Conservation (phyloP, 92 coral and sea anemone genomes). For the Ricordea florida region DNA sequence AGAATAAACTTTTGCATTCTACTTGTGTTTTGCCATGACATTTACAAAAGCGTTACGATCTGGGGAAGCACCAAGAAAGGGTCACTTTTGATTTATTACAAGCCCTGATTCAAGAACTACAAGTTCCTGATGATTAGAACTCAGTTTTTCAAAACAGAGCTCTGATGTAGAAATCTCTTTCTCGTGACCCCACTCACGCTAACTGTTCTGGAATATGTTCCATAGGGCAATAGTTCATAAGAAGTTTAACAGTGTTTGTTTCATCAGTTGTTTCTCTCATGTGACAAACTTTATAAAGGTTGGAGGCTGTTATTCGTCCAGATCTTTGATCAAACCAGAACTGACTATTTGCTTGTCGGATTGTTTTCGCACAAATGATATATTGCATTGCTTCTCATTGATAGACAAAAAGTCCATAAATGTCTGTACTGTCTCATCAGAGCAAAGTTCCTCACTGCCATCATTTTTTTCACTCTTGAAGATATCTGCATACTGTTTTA, state of each 20-base stretch:
- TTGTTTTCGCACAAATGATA: constrained; percentile 48
- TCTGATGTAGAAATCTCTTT: constrained; percentile 50
- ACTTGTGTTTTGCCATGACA: constrained; percentile 30
- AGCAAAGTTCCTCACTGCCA: not conserved
- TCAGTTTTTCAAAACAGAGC: constrained; percentile 1
- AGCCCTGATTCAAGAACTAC: constrained; percentile 18
- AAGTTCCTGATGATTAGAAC: constrained; percentile 3
- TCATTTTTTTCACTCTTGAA: constrained; percentile 9
- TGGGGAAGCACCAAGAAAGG: constrained; percentile 50
- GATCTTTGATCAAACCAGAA: constrained; percentile 55
- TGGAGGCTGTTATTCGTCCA: constrained; percentile 52
- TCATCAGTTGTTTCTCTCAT: constrained; percentile 57
- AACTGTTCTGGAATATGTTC: constrained; percentile 49
- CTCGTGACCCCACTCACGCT: constrained; percentile 64
- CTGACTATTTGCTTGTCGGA: constrained; percentile 11
- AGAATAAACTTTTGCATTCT: constrained; percentile 25
- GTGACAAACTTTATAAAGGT: constrained; percentile 51
- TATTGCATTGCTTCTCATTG: constrained; percentile 32
- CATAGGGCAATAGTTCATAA: constrained; percentile 58
- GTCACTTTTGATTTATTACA: constrained; percentile 40
- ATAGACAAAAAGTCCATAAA: constrained; percentile 26
- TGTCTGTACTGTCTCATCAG: not conserved
- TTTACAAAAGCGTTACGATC: constrained; percentile 40
- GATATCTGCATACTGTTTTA: constrained; percentile 14
- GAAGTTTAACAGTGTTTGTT: constrained; percentile 49